These are phyloP conservation scores for Drosophila takahashii DNA, from an alignment of 1,140 invertebrate species.

Conservation along the genomic window DNA sequence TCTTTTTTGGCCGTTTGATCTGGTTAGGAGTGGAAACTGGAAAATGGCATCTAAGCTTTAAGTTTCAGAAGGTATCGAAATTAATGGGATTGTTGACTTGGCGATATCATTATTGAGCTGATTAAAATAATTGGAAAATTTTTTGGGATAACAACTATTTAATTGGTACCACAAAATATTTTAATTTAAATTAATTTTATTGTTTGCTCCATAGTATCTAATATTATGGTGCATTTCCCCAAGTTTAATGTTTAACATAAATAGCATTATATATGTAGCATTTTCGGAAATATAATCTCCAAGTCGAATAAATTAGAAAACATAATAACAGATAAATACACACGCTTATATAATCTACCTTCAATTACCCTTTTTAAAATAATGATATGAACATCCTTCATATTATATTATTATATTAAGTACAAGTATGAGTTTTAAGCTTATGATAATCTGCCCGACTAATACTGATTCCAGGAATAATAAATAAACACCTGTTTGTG, in stretches of 20 bases:
- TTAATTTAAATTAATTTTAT: too few species aligned
- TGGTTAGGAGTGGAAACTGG: constrained; percentile 13
- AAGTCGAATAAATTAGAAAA: too few species aligned
- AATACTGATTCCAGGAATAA: constrained; percentile 26
- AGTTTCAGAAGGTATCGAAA: constrained; percentile 10
- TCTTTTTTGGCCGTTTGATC: constrained; percentile 16
- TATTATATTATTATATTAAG: neutral
- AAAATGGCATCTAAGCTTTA: neutral
- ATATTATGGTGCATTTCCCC: too few species aligned
- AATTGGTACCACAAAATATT: neutral
- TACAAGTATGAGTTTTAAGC: too few species aligned
- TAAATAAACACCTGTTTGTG: constrained; percentile 32
- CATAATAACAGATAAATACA: too few species aligned
- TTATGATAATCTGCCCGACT: neutral
- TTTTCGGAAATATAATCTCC: too few species aligned
- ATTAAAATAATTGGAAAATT: constrained; percentile 31
- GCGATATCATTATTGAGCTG: constrained; percentile 3
- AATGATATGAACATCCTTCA: too few species aligned
- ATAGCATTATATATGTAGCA: too few species aligned
- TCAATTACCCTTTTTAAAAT: too few species aligned
- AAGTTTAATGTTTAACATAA: neutral
- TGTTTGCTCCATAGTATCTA: too few species aligned
- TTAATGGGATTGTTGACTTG: neutral
- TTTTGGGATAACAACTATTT: neutral
- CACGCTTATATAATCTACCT: too few species aligned